Evolutionary conservation across 2,113 vertebrate species (phyloP), one percentile per base, ranked within the genome.

Genomic region (Bucco capensis): DNA sequence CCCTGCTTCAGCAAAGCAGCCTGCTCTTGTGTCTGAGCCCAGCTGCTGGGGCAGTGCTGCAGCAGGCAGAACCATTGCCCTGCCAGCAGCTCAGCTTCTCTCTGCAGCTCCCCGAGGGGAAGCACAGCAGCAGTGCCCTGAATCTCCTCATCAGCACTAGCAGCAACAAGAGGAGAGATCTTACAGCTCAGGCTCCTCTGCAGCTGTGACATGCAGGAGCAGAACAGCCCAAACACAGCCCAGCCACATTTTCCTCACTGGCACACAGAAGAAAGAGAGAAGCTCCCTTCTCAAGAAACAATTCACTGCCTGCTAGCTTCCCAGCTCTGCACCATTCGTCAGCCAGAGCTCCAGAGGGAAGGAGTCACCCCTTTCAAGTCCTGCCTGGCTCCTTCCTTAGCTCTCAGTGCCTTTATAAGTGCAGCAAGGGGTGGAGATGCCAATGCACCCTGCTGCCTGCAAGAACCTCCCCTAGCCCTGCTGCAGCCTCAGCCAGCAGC

Each of bases 131-230:
- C n/a, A n/a, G n/a, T 30, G 12, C 28, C 49, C 75, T 81, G 64
- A 72, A 91, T 30, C 31, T 83, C 72, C 71, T 30, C 4, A 2
- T 22, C 30, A 72, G 44, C 22, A 53, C 7, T 37, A 5, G 10
- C n/a, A 73, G 18, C 8, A 86, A 83, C 25, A 86, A 82, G 22
- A 40, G 4, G 8, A 19, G 42, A 44, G 35, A 87, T 95, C 97
- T 97, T 97, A 97, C 96, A 4, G 82, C 38, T 96, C 75, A 61
- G 81, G 80, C 30, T 96, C 83, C 90, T 94, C 80, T 77, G 80
- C 89, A 94, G 89, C 53, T 79, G 89, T 49, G 67, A 83, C 40
- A 56, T 77, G 64, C 60, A 92, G 70, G 64, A 96, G 62, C 49
- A 95, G 58, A 88, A 70, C 6, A 88, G 51, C 46, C 69, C 89